phyloP scores from a whole-genome alignment of 2,888 invertebrate species.

The Mellilla xanthometata region DNA sequence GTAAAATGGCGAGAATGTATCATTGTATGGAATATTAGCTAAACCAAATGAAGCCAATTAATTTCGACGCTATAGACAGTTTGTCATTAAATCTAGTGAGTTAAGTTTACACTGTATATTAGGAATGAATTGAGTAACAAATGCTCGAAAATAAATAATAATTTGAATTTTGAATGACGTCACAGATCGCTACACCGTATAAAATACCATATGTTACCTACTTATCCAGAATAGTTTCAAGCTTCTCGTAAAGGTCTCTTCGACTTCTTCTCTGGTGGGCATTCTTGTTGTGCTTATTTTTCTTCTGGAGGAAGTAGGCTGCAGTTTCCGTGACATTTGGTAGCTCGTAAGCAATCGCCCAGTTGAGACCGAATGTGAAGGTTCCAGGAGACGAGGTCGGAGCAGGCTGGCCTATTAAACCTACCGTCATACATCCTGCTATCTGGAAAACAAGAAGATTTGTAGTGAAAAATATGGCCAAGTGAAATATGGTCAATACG shows the following conservation, averaged over 20 bases:
- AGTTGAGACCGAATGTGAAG: conserved; percentile 86
- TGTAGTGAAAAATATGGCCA: no score
- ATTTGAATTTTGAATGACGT: no score
- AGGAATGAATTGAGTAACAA: no score
- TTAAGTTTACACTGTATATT: no score
- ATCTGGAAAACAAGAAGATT: conserved; percentile 46
- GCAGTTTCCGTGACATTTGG: conserved; percentile 80
- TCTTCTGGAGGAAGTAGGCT: conserved; percentile 48
- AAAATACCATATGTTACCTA: conserved; percentile 58
- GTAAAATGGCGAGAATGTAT: no score
- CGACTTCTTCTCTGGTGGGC: conserved; percentile 83
- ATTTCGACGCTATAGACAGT: no score
- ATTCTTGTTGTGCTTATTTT: conserved; percentile 52
- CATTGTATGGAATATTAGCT: no score
- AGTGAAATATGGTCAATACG: no score
- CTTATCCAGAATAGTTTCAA: conserved; percentile 87
- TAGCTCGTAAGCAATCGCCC: conserved; percentile 86
- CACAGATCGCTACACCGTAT: not conserved
- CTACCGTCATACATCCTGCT: conserved; percentile 84
- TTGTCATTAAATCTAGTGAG: no score
- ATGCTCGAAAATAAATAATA: no score
- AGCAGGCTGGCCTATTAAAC: conserved; percentile 80
- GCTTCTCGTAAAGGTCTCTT: conserved; percentile 85
- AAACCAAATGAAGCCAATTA: no score
- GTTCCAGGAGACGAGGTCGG: conserved; percentile 72